phyloP scores from a whole-genome alignment of 2,113 vertebrate genomes.

The Hyaena hyaena region DNA sequence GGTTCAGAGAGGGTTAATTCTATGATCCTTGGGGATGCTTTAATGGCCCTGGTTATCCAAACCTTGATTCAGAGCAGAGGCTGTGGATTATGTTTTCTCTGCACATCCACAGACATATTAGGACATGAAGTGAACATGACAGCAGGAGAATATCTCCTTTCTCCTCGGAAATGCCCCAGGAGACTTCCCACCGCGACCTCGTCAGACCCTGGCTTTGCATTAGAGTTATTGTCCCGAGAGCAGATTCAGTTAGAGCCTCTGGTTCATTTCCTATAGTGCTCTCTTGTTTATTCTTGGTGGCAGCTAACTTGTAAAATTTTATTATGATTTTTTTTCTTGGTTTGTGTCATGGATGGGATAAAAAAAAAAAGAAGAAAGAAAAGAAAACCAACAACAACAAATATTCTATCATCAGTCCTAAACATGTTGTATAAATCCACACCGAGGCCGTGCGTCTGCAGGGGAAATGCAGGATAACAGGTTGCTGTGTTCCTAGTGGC shows the following conservation, averaged over 20 bases:
- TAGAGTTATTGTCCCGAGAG: conserved; percentile 91
- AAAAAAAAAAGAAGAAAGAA: conserved; percentile 10
- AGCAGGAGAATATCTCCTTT: conserved; percentile 86
- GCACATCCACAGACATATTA: conserved; percentile 87
- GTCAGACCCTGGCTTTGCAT: conserved; percentile 88
- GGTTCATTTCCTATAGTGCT: conserved; percentile 92
- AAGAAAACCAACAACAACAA: conserved; percentile 72
- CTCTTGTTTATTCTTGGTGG: conserved; percentile 88
- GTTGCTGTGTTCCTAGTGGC: conserved; percentile 41
- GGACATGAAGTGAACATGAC: conserved; percentile 87
- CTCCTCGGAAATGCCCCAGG: conserved; percentile 85
- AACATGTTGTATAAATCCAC: conserved; percentile 73
- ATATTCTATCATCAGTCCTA: conserved; percentile 85
- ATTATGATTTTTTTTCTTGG: conserved; percentile 86
- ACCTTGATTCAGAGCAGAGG: conserved; percentile 77
- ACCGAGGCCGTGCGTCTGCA: neutral
- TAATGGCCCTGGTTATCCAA: conserved; percentile 85
- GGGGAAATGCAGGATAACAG: neutral
- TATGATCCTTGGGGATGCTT: conserved; percentile 81
- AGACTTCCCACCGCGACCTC: conserved; percentile 86
- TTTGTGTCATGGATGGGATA: conserved; percentile 83
- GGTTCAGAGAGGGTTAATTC: conserved; percentile 87
- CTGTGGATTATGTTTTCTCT: conserved; percentile 81
- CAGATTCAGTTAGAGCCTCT: conserved; percentile 90
- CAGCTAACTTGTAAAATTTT: conserved; percentile 92